Evolutionary conservation across 2,888 invertebrate genomes (phyloP).

Genomic region (Ochropleura plecta): DNA sequence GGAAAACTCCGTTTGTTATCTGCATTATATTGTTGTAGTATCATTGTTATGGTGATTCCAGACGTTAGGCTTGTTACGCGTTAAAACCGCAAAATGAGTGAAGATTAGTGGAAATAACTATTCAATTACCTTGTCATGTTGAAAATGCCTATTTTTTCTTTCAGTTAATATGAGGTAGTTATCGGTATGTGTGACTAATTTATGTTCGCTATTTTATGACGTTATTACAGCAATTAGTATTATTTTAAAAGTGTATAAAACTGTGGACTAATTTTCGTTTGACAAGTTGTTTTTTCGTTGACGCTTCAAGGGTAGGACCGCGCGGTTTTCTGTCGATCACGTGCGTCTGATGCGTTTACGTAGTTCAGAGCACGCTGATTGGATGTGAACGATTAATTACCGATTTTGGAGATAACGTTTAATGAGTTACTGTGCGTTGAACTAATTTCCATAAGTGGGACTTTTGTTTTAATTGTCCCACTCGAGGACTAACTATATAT

Average conservation of each 20-base stretch:
- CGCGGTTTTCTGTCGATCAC: conserved; percentile 77
- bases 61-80: conserved; percentile 75
- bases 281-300: conserved; percentile 66
- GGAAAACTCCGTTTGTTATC: conserved; percentile 80
- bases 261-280: conserved; percentile 37
- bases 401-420: conserved; percentile 25
- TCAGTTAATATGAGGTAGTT: conserved; percentile 58
- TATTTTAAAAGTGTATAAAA: conserved; percentile 51
- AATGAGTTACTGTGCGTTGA: conserved; percentile 6
- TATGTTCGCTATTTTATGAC: conserved; percentile 53
- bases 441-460: conserved; percentile 9
- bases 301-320: conserved; percentile 73
- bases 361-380: conserved; percentile 49
- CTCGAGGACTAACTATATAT: background rate
- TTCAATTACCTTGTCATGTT: conserved; percentile 79
- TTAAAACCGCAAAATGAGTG: conserved; percentile 78
- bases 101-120: conserved; percentile 83
- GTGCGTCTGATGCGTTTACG: conserved; percentile 72
- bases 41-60: conserved; percentile 87
- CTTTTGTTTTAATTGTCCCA: conserved; percentile 8
- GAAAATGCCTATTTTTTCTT: conserved; percentile 74
- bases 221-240: conserved; percentile 60
- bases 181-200: conserved; percentile 73
- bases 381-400: conserved; percentile 23
- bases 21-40: conserved; percentile 83